Base-by-base conservation (phyloP, 2,113 vertebrate species). In the Ictalurus punctatus region DNA sequence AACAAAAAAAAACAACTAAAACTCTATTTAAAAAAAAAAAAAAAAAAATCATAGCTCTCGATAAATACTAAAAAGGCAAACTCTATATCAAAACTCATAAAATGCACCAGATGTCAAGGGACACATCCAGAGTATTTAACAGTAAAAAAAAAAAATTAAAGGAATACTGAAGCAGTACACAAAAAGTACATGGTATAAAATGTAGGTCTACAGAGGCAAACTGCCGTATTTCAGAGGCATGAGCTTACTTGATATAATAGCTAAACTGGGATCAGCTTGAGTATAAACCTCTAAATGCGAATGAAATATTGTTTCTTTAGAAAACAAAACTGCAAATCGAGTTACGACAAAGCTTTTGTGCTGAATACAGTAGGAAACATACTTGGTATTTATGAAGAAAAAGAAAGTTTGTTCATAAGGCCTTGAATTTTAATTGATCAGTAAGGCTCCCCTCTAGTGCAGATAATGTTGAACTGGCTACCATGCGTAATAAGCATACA, bases 51-150 rank as follows among this genome's bases (percentile, higher is more conserved):
- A 90, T 92, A 90, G 88, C 90, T 93, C 84, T 90, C 76, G 92
- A 94, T 93, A 93, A 93, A 94, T 92, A 93, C 90, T 90, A 92
- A 83, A 91, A 92, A 91, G 87, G 92, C 93, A 91, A 92, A 87
- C 90, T 89, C 88, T 92, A 92, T 92, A 91, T 91, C 89, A 89
- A 89, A 92, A 92, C 74, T 89, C 88, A 89, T 92, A 92, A 87
- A 92, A 93, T 91, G 91, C 90, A 86, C 86, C 90, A 88, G 90
- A 91, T 91, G 90, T 76, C 78, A 84, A 82, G 81, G 86, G 89
- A 90, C 85, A 89, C 85, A 90, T 88, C 87, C 89, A 67, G 87
- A 78, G 85, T 87, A 90, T 90, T 91, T 90, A 90, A 92, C 76
- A 92, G 92, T 88, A 59, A 86, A 40, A 13, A 59, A 86, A 23